These are phyloP conservation scores for Orthonychiurus folsomi DNA, from an alignment of 2,888 invertebrate species.

Conservation along the genomic window DNA sequence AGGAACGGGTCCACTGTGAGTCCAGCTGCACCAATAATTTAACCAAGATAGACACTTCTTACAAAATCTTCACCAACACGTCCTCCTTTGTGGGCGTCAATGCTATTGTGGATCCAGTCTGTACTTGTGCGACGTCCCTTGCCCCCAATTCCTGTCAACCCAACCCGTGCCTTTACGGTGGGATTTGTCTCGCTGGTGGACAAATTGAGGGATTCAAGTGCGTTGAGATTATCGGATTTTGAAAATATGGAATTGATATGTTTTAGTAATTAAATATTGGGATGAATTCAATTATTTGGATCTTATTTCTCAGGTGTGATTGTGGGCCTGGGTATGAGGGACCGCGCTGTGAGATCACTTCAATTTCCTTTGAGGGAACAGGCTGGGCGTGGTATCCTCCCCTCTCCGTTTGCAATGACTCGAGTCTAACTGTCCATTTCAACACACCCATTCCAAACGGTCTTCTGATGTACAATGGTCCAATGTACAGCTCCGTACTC, in stretches of 20 bases:
- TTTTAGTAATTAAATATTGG: not conserved
- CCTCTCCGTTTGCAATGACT: conserved; percentile 74
- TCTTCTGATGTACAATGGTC: conserved; percentile 84
- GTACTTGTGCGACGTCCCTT: conserved; percentile 47
- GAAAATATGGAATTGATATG: too few species aligned
- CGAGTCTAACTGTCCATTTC: conserved; percentile 71
- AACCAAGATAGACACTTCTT: conserved; percentile 61
- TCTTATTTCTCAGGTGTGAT: conserved; percentile 54
- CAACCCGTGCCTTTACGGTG: conserved; percentile 39
- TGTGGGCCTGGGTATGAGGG: conserved; percentile 73
- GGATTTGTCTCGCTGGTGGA: conserved; percentile 29
- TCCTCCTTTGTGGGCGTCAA: conserved; percentile 90
- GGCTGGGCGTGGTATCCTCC: conserved; percentile 90
- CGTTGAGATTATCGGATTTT: not conserved
- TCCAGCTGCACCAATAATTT: conserved; percentile 72
- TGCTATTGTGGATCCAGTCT: conserved; percentile 69
- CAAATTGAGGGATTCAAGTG: conserved; percentile 27
- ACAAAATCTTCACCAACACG: conserved; percentile 81
- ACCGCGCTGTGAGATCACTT: conserved; percentile 80
- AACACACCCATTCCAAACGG: conserved; percentile 67
- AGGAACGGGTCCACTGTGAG: conserved; percentile 59
- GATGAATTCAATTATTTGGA: not conserved
- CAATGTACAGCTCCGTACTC: conserved; percentile 44
- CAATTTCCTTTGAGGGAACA: conserved; percentile 77
- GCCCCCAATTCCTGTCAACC: conserved; percentile 43